These are phyloP conservation scores for Pterostichus niger DNA, from an alignment of 2,888 invertebrate species.

Conservation along the genomic window DNA sequence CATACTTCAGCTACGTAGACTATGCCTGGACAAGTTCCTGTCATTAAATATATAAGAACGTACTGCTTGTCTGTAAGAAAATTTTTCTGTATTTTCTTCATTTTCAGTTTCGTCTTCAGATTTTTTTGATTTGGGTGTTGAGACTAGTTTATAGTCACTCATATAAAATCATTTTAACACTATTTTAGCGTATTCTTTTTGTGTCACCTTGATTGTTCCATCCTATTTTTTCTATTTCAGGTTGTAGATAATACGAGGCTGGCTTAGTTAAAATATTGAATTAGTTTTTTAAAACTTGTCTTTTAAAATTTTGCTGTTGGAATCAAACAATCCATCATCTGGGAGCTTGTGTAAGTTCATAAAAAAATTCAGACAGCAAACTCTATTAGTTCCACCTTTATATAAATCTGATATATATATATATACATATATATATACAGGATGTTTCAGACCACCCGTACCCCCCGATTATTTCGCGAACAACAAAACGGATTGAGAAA, in stretches of 20 bases:
- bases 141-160: slow-evolving; percentile 17
- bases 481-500: too few relatives aligned
- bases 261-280: slow-evolving; percentile 59
- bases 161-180: slow-evolving; percentile 37
- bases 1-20: neutral
- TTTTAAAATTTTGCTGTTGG: slow-evolving; percentile 60
- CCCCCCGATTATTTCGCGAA: too few relatives aligned
- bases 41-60: neutral
- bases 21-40: neutral
- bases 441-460: slow-evolving; percentile 72
- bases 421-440: too few relatives aligned
- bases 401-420: slow-evolving; percentile 73
- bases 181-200: slow-evolving; percentile 39
- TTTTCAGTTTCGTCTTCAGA: neutral
- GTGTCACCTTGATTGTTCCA: neutral
- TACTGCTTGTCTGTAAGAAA: neutral
- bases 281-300: slow-evolving; percentile 62
- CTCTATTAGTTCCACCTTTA: slow-evolving; percentile 70
- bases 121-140: neutral
- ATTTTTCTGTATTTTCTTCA: neutral
- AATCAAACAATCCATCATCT: slow-evolving; percentile 71
- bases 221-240: slow-evolving; percentile 66
- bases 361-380: slow-evolving; percentile 73
- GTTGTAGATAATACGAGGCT: slow-evolving; percentile 67
- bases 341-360: slow-evolving; percentile 74